Evolutionary conservation across 1,140 invertebrate genomes (phyloP).

Genomic region (Antheraea pernyi): DNA sequence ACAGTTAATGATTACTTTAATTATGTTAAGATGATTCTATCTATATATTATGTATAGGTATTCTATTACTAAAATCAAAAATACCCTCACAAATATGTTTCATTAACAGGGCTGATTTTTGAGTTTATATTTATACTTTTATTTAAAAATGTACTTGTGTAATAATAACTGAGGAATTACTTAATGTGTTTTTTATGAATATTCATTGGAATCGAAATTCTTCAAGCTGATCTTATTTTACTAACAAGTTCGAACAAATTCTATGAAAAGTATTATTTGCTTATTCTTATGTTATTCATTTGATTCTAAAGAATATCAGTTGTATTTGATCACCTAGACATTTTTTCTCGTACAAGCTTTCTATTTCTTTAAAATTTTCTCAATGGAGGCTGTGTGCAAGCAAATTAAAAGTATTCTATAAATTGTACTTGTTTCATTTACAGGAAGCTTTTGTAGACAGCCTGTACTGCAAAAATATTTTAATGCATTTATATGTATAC

Average conservation of each 20-base stretch:
- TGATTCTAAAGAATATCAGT: slow-evolving; percentile 17
- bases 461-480: background rate
- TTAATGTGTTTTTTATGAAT: background rate
- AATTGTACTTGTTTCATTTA: slow-evolving; percentile 25
- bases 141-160: background rate
- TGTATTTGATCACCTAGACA: slow-evolving; percentile 28
- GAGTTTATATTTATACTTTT: slow-evolving; percentile 39
- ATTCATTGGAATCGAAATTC: background rate
- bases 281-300: slow-evolving; percentile 13
- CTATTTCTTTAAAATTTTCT: slow-evolving; percentile 61
- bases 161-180: background rate
- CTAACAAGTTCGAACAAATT: background rate
- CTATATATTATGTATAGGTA: slow-evolving; percentile 24
- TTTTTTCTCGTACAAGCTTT: slow-evolving; percentile 43
- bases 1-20: slow-evolving; percentile 38
- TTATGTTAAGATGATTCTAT: slow-evolving; percentile 48
- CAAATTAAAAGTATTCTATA: slow-evolving; percentile 76
- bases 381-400: slow-evolving; percentile 76
- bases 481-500: too few species aligned
- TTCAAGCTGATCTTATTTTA: background rate
- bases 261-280: background rate
- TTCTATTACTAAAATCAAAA: slow-evolving; percentile 19
- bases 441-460: background rate
- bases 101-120: slow-evolving; percentile 29
- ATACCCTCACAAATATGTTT: slow-evolving; percentile 1